These are phyloP conservation scores for Exocentrus adspersus DNA, from an alignment of 2,888 invertebrate genomes.

Conservation along the genomic window DNA sequence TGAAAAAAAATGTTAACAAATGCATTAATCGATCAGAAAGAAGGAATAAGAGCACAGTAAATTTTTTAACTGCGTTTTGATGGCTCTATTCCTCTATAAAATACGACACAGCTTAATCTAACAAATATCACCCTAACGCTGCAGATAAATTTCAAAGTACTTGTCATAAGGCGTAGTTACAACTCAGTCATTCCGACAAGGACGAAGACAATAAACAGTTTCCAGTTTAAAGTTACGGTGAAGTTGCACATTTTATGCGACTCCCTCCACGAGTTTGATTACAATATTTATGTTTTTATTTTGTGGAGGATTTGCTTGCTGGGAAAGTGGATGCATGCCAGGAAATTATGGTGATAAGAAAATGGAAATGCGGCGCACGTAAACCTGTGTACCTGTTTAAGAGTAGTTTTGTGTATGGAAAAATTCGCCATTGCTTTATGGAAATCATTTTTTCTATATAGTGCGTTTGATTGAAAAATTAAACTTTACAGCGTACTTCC, in stretches of 20 bases:
- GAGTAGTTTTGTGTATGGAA: too few relatives aligned
- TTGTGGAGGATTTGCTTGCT: neutral
- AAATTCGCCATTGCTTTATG: neutral
- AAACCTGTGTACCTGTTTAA: too few relatives aligned
- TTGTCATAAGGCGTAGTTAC: slow-evolving; percentile 21
- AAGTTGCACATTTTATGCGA: neutral
- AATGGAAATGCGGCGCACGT: neutral
- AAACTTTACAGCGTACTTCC: neutral
- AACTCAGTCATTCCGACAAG: slow-evolving; percentile 7
- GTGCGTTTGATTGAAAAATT: neutral
- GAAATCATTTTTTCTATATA: neutral
- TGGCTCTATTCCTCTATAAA: slow-evolving; percentile 41
- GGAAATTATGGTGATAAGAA: neutral
- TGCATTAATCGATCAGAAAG: slow-evolving; percentile 40
- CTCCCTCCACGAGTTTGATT: neutral
- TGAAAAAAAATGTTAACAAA: too few relatives aligned
- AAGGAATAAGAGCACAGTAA: slow-evolving; percentile 50
- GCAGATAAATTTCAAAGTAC: slow-evolving; percentile 21
- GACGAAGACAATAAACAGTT: slow-evolving; percentile 19
- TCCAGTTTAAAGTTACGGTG: slow-evolving; percentile 17
- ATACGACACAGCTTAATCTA: slow-evolving; percentile 21
- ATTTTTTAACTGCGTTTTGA: slow-evolving; percentile 50
- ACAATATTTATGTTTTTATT: neutral
- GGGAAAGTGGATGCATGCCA: neutral
- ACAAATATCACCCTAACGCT: slow-evolving; percentile 27